Evolutionary conservation across 2,888 invertebrate genomes (phyloP).

Genomic region (Teinopalpus imperialis): DNA sequence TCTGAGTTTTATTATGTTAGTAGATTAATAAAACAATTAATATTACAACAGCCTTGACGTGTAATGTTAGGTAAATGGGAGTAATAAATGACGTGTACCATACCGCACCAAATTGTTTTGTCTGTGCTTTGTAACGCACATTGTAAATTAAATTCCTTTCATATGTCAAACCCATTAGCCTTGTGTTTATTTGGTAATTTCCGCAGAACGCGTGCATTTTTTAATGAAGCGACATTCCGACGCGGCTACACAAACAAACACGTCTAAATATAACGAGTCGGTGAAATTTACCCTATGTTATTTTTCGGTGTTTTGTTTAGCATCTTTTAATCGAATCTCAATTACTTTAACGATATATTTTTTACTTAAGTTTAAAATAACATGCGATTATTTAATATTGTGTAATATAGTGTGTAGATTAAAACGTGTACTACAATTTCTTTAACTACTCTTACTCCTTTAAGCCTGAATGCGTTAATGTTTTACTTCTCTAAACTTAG

Average conservation of each 20-base stretch:
- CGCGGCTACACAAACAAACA: conserved; percentile 8
- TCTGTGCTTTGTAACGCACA: conserved; percentile 18
- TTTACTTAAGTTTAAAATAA: too few relatives aligned
- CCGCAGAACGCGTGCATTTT: conserved; percentile 24
- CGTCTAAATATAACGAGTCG: conserved; percentile 12
- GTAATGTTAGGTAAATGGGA: conserved; percentile 10
- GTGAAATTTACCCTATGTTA: not conserved
- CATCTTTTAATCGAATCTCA: not conserved
- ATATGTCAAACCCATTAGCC: conserved; percentile 25
- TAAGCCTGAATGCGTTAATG: too few relatives aligned
- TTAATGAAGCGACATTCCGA: conserved; percentile 24
- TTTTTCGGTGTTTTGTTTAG: conserved; percentile 8
- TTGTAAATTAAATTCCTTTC: conserved; percentile 27
- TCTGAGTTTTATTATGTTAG: too few relatives aligned
- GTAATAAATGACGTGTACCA: conserved; percentile 15
- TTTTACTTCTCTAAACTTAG: too few relatives aligned
- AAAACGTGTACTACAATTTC: too few relatives aligned
- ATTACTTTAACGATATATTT: too few relatives aligned
- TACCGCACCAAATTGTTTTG: conserved; percentile 19
- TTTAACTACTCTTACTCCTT: too few relatives aligned
- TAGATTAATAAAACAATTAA: conserved; percentile 3
- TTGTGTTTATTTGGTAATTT: conserved; percentile 27
- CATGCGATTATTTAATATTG: too few relatives aligned
- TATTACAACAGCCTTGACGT: not conserved
- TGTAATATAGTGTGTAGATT: too few relatives aligned